Percentiles rank a stretch among this genome's conserved stretches.
These are phyloP conservation scores for Oophaga pumilio DNA, from an alignment of 2,113 vertebrate genomes.

Conservation along the genomic window DNA sequence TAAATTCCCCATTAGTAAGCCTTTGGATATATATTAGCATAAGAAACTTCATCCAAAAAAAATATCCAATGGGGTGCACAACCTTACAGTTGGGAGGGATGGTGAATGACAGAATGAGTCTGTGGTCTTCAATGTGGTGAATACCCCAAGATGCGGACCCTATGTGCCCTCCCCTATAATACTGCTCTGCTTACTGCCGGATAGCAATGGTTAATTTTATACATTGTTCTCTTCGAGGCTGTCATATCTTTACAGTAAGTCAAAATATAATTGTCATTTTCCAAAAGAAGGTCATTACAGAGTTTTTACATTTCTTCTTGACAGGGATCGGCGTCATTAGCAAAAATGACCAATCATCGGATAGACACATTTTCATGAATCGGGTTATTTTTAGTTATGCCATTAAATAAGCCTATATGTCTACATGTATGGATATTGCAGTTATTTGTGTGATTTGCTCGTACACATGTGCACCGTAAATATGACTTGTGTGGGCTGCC, in stretches of 20 bases:
- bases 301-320: background rate
- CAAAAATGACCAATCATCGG: background rate
- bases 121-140: no score
- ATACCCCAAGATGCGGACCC: no score
- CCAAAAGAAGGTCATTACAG: background rate
- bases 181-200: no score
- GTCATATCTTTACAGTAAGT: background rate
- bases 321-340: background rate
- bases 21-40: no score
- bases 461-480: background rate
- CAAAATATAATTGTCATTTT: background rate
- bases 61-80: no score
- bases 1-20: no score
- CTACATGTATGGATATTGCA: background rate
- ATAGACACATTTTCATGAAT: background rate
- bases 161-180: no score
- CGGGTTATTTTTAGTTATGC: background rate
- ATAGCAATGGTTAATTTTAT: no score
- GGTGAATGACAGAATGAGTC: no score
- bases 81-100: no score
- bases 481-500: conserved; percentile 21
- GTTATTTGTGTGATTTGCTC: background rate
- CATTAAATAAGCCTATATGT: background rate
- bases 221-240: background rate
- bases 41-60: no score